Evolutionary conservation across 30 jellyfish, hydroid and myxozoan species (phyloP).

Genomic region (Calvadosia cruxmelitensis): DNA sequence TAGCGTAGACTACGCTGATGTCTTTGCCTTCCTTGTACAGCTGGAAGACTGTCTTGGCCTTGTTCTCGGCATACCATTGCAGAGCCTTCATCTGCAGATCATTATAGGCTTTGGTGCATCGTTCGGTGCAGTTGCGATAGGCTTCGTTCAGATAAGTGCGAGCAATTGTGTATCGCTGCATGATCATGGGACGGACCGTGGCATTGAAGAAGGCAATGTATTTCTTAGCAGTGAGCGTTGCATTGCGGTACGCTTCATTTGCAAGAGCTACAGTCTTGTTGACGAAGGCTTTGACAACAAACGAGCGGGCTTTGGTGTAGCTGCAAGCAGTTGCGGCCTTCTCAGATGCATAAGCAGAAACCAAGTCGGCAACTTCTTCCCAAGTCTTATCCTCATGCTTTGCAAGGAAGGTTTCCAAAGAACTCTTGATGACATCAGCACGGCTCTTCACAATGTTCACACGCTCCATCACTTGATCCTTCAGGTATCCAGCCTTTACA

Average conservation of each 20-base stretch:
- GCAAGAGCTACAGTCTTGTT: neutral
- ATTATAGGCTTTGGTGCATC: neutral
- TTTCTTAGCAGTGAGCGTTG: neutral
- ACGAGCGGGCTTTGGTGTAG: conserved; percentile 12
- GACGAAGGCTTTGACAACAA: neutral
- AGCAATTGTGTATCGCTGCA: neutral
- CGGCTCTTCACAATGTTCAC: neutral
- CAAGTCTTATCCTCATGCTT: conserved; percentile 75
- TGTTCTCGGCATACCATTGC: neutral
- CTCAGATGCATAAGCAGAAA: conserved; percentile 8
- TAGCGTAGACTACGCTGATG: conserved; percentile 3
- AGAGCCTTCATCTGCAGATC: neutral
- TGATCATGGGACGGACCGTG: neutral
- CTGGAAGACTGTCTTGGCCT: neutral
- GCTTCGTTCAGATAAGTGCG: neutral
- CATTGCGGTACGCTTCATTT: neutral
- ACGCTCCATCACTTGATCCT: neutral
- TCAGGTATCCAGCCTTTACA: conserved; percentile 26
- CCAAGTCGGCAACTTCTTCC: conserved; percentile 62
- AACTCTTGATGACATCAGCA: neutral
- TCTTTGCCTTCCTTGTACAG: conserved; percentile 4
- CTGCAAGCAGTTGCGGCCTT: conserved; percentile 4
- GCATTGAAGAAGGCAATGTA: neutral
- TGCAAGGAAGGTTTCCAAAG: conserved; percentile 16
- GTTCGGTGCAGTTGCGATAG: neutral